Base-by-base conservation (phyloP, 2,797 vertebrate genomes). In the Sarcoramphus papa region DNA sequence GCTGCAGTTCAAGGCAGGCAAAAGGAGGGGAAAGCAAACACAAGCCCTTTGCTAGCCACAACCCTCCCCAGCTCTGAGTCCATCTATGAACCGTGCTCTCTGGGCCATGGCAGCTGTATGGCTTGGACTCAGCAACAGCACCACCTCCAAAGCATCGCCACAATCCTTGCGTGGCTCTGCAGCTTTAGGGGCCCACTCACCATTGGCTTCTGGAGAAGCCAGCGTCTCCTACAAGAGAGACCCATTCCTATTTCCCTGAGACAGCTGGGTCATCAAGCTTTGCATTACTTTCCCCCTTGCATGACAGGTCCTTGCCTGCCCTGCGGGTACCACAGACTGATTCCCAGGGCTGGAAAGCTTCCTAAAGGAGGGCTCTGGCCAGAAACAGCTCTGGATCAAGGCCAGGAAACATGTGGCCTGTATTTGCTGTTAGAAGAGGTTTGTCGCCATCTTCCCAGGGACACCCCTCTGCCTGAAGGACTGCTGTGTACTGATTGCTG, bases 71-170 rank as follows among this genome's bases (percentile, higher is more conserved):
- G 18, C 21, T 7, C 28, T 0, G 0, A 81, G 31, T 9, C 45
- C 19, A 7, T 18, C 45, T 14, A 3, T 5, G 18, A 69, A 43
- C 13, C 2, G 5, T 47, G 51, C 20, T 57, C 48, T 57, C 57
- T 22, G 50, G 75, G n/a, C 37, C 51, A 3, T 5, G 45, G 41
- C 40, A 65, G 40, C 15, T 14, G 15, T 7, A 10, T 14, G 53
- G 30, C 31, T 53, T 51, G 62, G 27, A 16, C 21, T 12, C 22
- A n/a, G 37, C 20, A 59, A 57, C 0, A 8, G 27, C 67, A 56
- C 14, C 67, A 17, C 18, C 14, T 97, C 97, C 96, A 88, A 98
- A 98, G 28, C 28, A 40, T 12, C 6, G 10, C 54, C 82, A 35
- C 28, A 16, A 14, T 16, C 22, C 30, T 37, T 3, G 2, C 5